phyloP scores from a whole-genome alignment of 2,888 invertebrate species.

The Spodoptera littoralis region DNA sequence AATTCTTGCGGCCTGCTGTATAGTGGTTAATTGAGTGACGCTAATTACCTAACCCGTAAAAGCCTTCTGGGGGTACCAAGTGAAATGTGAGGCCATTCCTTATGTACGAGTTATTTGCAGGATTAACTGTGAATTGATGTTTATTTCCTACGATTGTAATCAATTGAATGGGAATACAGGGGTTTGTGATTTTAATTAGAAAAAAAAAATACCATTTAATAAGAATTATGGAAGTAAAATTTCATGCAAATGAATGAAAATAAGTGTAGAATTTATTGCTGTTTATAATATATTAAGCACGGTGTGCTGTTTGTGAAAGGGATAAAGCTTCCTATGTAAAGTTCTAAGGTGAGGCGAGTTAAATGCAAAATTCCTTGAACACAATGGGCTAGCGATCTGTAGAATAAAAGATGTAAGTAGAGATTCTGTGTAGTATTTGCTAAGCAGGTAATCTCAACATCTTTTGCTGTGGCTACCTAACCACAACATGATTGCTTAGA shows the following conservation, averaged over 20 bases:
- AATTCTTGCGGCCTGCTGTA: slow-evolving; percentile 76
- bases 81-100: slow-evolving; percentile 78
- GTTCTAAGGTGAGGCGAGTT: slow-evolving; percentile 19
- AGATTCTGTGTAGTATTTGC: slow-evolving; percentile 43
- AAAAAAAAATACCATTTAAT: not conserved
- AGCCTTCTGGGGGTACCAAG: slow-evolving; percentile 77
- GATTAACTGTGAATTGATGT: slow-evolving; percentile 69
- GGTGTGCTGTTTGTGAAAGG: too few species aligned
- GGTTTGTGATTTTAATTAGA: slow-evolving; percentile 2
- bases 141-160: slow-evolving; percentile 65
- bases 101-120: slow-evolving; percentile 71
- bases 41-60: slow-evolving; percentile 86
- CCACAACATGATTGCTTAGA: slow-evolving; percentile 39
- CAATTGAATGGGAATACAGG: slow-evolving; percentile 38
- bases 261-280: too few species aligned
- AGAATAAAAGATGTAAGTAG: slow-evolving; percentile 27
- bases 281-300: too few species aligned
- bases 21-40: slow-evolving; percentile 88
- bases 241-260: not conserved
- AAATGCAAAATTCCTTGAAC: slow-evolving; percentile 41
- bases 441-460: slow-evolving; percentile 39
- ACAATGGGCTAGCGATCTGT: slow-evolving; percentile 41
- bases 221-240: not conserved
- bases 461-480: slow-evolving; percentile 37
- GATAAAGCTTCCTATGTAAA: slow-evolving; percentile 10